A percentile compares a stretch with the other conserved stretches of the same genome.
Conservation (phyloP, 2,797 vertebrate genomes). For the Aldrovandia affinis region DNA sequence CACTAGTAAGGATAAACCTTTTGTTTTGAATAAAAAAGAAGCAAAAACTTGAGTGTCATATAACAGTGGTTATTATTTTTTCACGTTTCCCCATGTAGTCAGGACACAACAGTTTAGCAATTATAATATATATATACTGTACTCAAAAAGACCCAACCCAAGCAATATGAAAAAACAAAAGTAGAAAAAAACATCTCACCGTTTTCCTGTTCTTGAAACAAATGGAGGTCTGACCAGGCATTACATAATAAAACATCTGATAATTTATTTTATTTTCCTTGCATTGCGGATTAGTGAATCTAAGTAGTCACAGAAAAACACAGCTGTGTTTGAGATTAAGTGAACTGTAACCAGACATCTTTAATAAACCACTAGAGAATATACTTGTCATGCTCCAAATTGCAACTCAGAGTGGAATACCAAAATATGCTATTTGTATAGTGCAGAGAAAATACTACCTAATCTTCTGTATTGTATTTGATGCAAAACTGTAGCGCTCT, state of each 20-base stretch:
- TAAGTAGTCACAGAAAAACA: background rate
- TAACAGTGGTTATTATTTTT: no score
- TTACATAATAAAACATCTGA: background rate
- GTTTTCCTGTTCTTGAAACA: background rate
- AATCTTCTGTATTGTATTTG: slow-evolving; percentile 12
- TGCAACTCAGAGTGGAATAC: background rate
- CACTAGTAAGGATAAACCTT: background rate
- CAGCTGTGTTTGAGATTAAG: background rate
- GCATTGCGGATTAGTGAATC: background rate
- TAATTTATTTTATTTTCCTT: background rate
- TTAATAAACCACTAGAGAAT: background rate
- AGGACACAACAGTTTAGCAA: no score
- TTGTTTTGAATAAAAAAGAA: no score
- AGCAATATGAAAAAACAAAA: background rate
- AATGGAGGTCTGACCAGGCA: background rate
- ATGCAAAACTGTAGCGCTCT: background rate
- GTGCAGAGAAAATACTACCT: background rate
- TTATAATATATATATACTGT: background rate
- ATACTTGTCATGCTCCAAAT: no score
- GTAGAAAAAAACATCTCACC: background rate
- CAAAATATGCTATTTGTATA: background rate
- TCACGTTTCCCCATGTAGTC: no score
- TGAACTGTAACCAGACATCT: background rate
- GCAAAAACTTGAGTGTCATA: no score
- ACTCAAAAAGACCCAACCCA: background rate